Conservation (phyloP, 2,797 vertebrate genomes). For the Pangasius larnaudii region DNA sequence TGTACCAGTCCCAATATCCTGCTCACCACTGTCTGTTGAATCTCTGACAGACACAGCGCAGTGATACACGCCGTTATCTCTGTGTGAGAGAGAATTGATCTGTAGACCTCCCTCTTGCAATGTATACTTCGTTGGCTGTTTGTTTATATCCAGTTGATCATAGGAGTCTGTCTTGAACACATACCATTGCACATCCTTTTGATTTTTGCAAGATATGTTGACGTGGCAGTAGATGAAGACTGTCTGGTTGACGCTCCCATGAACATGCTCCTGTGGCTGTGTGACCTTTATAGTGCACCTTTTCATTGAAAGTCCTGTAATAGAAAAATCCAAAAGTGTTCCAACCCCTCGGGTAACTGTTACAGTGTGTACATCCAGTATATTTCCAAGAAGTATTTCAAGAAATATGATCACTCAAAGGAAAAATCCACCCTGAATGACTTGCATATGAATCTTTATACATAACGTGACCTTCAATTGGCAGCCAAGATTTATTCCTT, state of each 20-base stretch:
- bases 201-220: not conserved
- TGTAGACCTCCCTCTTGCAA: not conserved
- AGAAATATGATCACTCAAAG: not conserved
- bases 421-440: not conserved
- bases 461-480: not conserved
- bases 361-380: not conserved
- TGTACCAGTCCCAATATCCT: constrained; percentile 25
- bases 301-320: constrained; percentile 1
- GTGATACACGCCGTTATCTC: constrained; percentile 1
- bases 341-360: not conserved
- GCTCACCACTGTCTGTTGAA: constrained; percentile 8
- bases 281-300: not conserved
- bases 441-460: not conserved
- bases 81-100: not conserved
- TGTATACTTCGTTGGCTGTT: not conserved
- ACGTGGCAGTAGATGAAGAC: not conserved
- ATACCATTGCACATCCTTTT: not conserved
- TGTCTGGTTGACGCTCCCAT: constrained; percentile 1
- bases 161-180: not conserved
- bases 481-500: not conserved
- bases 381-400: not conserved
- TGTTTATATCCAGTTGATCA: constrained; percentile 2
- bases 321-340: not conserved
- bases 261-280: not conserved
- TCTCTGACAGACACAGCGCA: not conserved